Base-by-base conservation (phyloP, 2,888 invertebrate genomes). In the Melikaiella ostensackeni region DNA sequence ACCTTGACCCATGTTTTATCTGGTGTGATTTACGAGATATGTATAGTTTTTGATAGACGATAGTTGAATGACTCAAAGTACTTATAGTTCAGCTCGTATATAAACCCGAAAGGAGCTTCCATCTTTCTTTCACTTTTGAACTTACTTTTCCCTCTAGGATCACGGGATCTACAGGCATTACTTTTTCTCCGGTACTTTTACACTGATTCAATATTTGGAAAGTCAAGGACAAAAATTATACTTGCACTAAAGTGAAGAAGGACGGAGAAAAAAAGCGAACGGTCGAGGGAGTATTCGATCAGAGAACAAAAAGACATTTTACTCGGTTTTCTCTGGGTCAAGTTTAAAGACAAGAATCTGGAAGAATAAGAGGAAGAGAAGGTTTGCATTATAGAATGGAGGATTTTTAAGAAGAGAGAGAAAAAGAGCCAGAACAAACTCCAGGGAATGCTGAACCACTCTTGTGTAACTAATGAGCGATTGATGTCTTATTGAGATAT, bases 401-500 rank as follows among this genome's bases (percentile, higher is more conserved):
- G 80, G 63, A 78, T 79, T 55, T 46, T 62, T 4, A 59, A 63
- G 59, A 42, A 50, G 75, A 78, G 77, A 57, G 64, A 77, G 80
- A 55, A 38, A 55, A 76, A 42, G 16, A 6, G 5, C 16, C 6
- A 42, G 1, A 42, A 42, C 4, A 16, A 42, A 42, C 42, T 42
- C 16, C 1, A 42, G 6, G 5, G 42, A 42, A 16, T 42, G 16
- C 42, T 16, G 16, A 42, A 16, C 42, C 16, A 16, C 42, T 42
- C 42, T 42, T 16, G 42, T 42, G 42, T 16, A 16, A 42, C 16
- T 42, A 85, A 85, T 84, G 86, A 85, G 81, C 83, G 83, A 86
- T 88, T 86, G 86, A 88, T 86, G 83, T 85, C 87, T 86, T 84
- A 86, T 85, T 86, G 86, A 86, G 86, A 85, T 86, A 87, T 86